Conservation (phyloP, 1,140 invertebrate genomes). For the Brachionus asplanchnoidis region DNA sequence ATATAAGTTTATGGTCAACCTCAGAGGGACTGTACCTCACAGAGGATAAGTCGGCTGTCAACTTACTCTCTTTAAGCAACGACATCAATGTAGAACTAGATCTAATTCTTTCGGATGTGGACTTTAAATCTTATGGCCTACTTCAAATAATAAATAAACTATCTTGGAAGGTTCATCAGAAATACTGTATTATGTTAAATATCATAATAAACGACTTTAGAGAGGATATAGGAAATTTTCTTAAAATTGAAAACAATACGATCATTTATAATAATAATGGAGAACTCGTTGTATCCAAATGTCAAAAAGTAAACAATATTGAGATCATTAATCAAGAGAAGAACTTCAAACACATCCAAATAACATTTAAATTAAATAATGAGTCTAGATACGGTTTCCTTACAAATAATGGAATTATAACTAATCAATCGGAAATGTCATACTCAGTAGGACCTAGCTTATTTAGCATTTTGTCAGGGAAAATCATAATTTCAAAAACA, state of each 20-base stretch:
- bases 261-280: no score
- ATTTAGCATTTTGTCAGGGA: not conserved
- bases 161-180: no score
- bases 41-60: not conserved
- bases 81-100: constrained; percentile 2
- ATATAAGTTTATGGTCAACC: not conserved
- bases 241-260: no score
- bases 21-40: constrained; percentile 1
- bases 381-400: no score
- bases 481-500: not conserved
- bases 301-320: not conserved
- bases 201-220: no score
- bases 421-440: no score
- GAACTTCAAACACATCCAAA: not conserved
- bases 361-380: no score
- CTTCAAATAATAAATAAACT: constrained; percentile 16
- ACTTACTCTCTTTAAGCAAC: not conserved
- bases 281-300: not conserved
- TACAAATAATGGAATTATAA: no score
- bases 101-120: not conserved
- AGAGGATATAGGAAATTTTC: no score
- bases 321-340: not conserved
- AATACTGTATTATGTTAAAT: no score
- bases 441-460: not conserved
- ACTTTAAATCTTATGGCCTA: not conserved